Percentiles rank a stretch among this genome's conserved stretches.
Evolutionary conservation across 2,888 invertebrate genomes (phyloP).

Genomic region (Ischnus inquisitorius): DNA sequence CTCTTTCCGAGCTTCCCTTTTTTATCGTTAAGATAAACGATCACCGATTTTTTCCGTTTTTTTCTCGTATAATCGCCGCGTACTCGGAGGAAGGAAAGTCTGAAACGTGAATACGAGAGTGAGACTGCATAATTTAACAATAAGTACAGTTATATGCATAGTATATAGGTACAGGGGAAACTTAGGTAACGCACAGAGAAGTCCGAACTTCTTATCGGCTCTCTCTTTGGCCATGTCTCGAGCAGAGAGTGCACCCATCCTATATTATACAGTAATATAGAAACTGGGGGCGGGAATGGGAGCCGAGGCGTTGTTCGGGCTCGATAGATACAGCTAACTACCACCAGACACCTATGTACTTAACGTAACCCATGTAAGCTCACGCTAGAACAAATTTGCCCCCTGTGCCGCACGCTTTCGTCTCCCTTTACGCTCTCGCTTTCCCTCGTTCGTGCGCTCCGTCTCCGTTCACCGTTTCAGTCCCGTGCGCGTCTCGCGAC

Average conservation of each 20-base stretch:
- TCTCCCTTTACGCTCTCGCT: slow-evolving; percentile 48
- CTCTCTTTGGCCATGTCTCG: slow-evolving; percentile 52
- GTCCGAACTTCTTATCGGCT: slow-evolving; percentile 68
- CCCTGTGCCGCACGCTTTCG: slow-evolving; percentile 70
- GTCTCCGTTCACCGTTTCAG: slow-evolving; percentile 61
- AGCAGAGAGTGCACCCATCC: slow-evolving; percentile 49
- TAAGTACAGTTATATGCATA: slow-evolving; percentile 45
- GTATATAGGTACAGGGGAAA: slow-evolving; percentile 39
- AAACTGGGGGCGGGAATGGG: slow-evolving; percentile 33
- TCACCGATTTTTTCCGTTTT: slow-evolving; percentile 37
- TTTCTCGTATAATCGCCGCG: background rate
- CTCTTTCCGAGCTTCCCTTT: background rate
- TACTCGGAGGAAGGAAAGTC: slow-evolving; percentile 21
- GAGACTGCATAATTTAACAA: slow-evolving; percentile 68
- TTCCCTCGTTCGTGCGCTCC: slow-evolving; percentile 59
- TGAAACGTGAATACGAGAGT: slow-evolving; percentile 26
- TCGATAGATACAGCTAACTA: slow-evolving; percentile 81
- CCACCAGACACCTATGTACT: slow-evolving; percentile 84
- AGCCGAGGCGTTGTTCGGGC: slow-evolving; percentile 70
- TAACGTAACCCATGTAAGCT: slow-evolving; percentile 85
- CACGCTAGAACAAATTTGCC: slow-evolving; percentile 85
- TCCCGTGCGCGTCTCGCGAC: slow-evolving; percentile 27
- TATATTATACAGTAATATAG: slow-evolving; percentile 50
- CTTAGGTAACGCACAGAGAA: slow-evolving; percentile 38
- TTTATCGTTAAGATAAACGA: slow-evolving; percentile 50